phyloP scores from a whole-genome alignment of 2,888 invertebrate species.

The Heterodera filipjevi region DNA sequence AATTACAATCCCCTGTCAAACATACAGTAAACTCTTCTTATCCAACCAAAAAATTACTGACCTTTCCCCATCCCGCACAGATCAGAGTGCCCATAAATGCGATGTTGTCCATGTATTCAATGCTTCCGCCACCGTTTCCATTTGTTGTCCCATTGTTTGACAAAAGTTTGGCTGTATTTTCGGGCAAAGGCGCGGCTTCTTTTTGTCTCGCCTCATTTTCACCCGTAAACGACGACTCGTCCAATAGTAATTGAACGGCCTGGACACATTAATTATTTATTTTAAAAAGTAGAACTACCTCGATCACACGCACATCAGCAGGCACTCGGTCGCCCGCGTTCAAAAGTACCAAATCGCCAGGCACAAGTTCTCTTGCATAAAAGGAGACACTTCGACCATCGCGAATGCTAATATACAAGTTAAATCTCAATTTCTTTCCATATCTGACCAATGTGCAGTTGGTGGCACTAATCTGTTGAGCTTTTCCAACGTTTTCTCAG shows the following conservation, averaged over 20 bases:
- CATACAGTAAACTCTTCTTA: background rate
- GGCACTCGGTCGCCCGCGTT: conserved; percentile 95
- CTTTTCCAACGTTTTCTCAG: conserved; percentile 95
- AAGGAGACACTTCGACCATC: conserved; percentile 67
- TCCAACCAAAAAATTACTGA: conserved; percentile 65
- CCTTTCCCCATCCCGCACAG: conserved; percentile 91
- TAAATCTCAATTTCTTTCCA: background rate
- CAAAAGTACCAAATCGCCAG: conserved; percentile 90
- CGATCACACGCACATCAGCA: conserved; percentile 91
- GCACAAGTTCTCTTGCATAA: conserved; percentile 90
- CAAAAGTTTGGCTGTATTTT: background rate
- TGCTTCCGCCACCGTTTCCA: conserved; percentile 38
- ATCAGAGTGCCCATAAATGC: conserved; percentile 98
- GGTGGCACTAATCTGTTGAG: conserved; percentile 95
- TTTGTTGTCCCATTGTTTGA: conserved; percentile 11
- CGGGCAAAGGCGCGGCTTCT: conserved; percentile 22
- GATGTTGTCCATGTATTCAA: conserved; percentile 73
- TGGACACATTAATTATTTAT: conserved; percentile 47
- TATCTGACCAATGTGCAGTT: conserved; percentile 70
- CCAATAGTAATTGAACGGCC: conserved; percentile 87
- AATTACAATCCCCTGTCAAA: conserved; percentile 86
- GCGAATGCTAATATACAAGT: conserved; percentile 52
- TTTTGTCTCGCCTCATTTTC: conserved; percentile 88
- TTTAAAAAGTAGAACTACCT: conserved; percentile 67
- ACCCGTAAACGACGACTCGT: conserved; percentile 97